phyloP scores from a whole-genome alignment of 2,797 vertebrate species.

The Thalassophryne amazonica region DNA sequence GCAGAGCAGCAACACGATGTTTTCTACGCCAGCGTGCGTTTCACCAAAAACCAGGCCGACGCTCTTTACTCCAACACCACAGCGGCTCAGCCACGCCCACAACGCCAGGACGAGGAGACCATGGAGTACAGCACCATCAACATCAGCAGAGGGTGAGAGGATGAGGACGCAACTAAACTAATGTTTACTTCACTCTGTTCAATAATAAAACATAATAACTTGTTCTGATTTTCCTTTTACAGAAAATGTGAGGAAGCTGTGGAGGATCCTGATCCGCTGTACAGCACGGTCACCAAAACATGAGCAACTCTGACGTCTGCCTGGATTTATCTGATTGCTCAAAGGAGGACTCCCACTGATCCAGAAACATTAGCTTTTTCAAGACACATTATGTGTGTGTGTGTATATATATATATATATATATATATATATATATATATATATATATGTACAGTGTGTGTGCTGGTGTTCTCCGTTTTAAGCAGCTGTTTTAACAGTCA shows the following conservation, averaged over 20 bases:
- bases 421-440: too few species aligned
- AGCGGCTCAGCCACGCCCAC: background rate
- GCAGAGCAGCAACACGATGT: background rate
- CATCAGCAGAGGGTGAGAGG: background rate
- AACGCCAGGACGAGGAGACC: background rate
- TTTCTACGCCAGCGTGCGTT: background rate
- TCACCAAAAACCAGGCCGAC: slow-evolving; percentile 1
- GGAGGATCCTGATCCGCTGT: background rate
- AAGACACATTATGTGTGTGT: too few species aligned
- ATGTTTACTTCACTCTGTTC: too few species aligned
- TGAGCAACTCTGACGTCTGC: too few species aligned
- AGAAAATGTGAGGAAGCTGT: background rate
- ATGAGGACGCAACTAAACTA: background rate
- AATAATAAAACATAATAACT: too few species aligned
- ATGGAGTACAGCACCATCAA: slow-evolving; percentile 1
- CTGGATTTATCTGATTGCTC: too few species aligned
- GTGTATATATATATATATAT: too few species aligned
- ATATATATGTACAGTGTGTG: too few species aligned
- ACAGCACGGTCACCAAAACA: background rate
- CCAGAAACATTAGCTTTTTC: too few species aligned
- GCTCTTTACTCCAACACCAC: background rate
- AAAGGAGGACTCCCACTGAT: too few species aligned
- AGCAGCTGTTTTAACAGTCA: too few species aligned
- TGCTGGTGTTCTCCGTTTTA: too few species aligned
- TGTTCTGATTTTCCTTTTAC: background rate